These are phyloP conservation scores for Drosophila grimshawi DNA, from an alignment of 1,140 invertebrate genomes.

Conservation along the genomic window DNA sequence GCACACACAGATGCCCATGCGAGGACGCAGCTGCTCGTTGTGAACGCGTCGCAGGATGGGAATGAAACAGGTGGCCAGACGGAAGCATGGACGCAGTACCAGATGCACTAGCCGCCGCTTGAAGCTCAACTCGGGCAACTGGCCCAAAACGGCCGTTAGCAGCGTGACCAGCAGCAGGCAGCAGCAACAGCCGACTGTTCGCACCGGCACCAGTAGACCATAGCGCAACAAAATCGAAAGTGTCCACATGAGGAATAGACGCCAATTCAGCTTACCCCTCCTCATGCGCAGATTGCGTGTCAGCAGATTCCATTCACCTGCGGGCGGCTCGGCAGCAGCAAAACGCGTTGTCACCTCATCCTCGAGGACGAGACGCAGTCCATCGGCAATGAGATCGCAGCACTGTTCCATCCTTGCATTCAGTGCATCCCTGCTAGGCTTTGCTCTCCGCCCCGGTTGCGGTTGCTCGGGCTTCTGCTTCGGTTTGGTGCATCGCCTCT, in stretches of 20 bases:
- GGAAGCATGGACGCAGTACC: constrained; percentile 45
- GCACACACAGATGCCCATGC: constrained; percentile 60
- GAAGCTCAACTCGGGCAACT: constrained; percentile 35
- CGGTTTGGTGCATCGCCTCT: neutral
- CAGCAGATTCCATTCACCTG: constrained; percentile 56
- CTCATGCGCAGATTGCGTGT: constrained; percentile 49
- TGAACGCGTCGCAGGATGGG: constrained; percentile 54
- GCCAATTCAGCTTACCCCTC: constrained; percentile 32
- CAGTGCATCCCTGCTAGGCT: constrained; percentile 3
- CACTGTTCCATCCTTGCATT: constrained; percentile 38
- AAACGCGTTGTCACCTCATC: constrained; percentile 64
- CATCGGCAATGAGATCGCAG: constrained; percentile 37
- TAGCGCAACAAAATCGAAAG: constrained; percentile 43
- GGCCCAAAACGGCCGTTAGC: constrained; percentile 36
- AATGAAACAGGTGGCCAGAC: constrained; percentile 43
- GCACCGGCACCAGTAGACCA: constrained; percentile 40
- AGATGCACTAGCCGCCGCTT: constrained; percentile 35
- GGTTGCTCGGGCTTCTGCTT: neutral
- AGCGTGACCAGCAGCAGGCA: constrained; percentile 47
- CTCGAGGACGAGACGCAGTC: constrained; percentile 53
- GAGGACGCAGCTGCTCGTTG: constrained; percentile 43
- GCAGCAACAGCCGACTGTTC: constrained; percentile 14
- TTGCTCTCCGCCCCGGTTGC: neutral
- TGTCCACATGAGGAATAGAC: constrained; percentile 29
- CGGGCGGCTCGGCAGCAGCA: constrained; percentile 24